phyloP scores from a whole-genome alignment of 1,140 invertebrate genomes.

The Platyscapa corneri region DNA sequence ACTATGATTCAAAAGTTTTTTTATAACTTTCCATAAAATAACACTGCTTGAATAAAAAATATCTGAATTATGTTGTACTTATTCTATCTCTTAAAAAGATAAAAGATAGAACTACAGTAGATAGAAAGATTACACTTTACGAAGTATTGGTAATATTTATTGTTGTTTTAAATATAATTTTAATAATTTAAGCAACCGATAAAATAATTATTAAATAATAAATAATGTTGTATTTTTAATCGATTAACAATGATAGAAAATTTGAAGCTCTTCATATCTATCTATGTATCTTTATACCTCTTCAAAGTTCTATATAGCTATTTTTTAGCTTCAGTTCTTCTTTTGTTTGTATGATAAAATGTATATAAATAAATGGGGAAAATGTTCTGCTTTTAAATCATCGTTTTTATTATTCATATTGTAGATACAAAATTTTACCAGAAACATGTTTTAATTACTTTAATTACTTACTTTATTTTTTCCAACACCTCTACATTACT shows the following conservation, averaged over 20 bases:
- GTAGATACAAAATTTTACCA: no score
- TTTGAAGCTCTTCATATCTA: neutral
- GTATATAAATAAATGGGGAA: neutral
- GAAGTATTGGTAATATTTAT: neutral
- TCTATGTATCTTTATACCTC: neutral
- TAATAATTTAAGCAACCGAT: neutral
- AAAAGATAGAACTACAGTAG: neutral
- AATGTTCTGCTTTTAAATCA: no score
- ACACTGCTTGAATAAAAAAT: neutral
- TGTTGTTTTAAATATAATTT: neutral
- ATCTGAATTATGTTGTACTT: neutral
- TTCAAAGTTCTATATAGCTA: neutral
- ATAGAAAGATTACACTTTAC: neutral
- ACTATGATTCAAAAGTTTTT: neutral
- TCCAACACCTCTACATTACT: no score
- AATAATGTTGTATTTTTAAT: neutral
- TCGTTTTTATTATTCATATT: no score
- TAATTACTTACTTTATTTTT: no score
- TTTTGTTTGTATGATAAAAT: neutral
- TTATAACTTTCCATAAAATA: neutral
- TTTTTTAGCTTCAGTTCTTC: neutral
- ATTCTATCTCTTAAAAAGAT: constrained; percentile 8
- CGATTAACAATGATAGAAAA: neutral
- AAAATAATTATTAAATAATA: neutral
- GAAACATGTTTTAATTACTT: no score